Conservation (phyloP, 2,113 vertebrate species). For the Macquaria ambigua region DNA sequence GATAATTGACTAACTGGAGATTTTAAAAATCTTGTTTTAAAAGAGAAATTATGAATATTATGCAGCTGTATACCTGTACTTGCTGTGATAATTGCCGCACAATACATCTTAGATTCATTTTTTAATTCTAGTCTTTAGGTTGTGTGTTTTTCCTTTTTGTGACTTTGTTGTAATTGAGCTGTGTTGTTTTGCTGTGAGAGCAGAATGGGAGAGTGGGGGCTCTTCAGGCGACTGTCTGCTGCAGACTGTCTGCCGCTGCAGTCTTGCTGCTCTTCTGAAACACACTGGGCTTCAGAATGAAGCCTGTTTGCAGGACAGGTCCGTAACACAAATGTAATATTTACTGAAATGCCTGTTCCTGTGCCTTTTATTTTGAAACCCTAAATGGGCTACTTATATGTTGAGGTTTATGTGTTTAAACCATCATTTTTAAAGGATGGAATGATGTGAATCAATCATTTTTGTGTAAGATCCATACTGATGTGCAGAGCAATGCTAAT, state of each 20-base stretch:
- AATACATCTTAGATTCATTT: neutral
- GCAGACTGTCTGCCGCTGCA: conserved; percentile 84
- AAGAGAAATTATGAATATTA: neutral
- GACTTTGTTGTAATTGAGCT: conserved; percentile 7
- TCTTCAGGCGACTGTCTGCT: conserved; percentile 79
- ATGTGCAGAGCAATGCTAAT: neutral
- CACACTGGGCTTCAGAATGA: conserved; percentile 85
- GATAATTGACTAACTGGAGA: neutral
- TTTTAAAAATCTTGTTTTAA: neutral
- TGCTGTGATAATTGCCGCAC: neutral
- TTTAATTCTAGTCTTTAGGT: neutral
- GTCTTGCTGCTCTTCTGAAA: conserved; percentile 86
- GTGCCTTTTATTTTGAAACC: neutral
- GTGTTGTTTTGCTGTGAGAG: conserved; percentile 48
- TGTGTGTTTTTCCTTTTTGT: neutral
- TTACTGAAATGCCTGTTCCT: neutral
- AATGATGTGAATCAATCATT: conserved; percentile 16
- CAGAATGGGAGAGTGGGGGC: conserved; percentile 85
- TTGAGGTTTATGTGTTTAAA: neutral
- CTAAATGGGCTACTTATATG: neutral
- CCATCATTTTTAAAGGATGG: neutral
- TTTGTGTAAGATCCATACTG: neutral
- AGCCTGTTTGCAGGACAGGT: conserved; percentile 85
- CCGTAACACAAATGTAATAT: conserved; percentile 24
- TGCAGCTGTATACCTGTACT: neutral